A percentile compares a stretch with the other conserved stretches of the same genome.
Conservation (phyloP, 1,140 invertebrate genomes). For the Radopholus similis region DNA sequence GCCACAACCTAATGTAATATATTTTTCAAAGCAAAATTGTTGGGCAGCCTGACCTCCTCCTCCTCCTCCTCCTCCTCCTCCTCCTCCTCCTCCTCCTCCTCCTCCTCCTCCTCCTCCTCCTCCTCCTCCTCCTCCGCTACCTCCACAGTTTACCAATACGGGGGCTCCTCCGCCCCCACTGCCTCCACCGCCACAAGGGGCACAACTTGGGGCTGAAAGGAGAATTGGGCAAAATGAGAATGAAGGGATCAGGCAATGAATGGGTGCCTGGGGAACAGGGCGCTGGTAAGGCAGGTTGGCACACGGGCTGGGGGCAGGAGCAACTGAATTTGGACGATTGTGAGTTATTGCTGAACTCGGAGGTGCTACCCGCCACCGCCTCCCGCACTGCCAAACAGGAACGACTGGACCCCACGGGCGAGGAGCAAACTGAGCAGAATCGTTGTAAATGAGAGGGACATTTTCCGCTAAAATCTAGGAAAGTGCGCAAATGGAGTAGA, state of each 20-base stretch:
- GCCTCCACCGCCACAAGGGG: not conserved
- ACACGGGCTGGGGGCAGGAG: too few relatives aligned
- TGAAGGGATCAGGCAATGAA: too few relatives aligned
- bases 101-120: not conserved
- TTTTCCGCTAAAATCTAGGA: too few relatives aligned
- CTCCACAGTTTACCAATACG: not conserved
- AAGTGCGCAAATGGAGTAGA: too few relatives aligned
- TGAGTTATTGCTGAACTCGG: too few relatives aligned
- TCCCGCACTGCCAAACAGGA: not conserved
- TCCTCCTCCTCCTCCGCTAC: not conserved
- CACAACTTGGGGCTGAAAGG: too few relatives aligned
- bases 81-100: not conserved
- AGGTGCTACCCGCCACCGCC: constrained; percentile 6
- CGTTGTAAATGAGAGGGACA: not conserved
- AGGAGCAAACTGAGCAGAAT: not conserved
- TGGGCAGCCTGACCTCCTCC: not conserved
- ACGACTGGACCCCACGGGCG: not conserved
- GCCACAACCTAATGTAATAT: not conserved
- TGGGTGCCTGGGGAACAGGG: too few relatives aligned
- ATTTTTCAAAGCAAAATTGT: too few relatives aligned
- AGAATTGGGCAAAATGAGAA: too few relatives aligned
- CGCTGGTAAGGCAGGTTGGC: too few relatives aligned
- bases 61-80: not conserved
- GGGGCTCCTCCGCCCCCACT: not conserved
- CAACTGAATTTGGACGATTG: too few relatives aligned